These are phyloP conservation scores for Panthera leo DNA, from an alignment of 2,113 vertebrate genomes.

Conservation along the genomic window DNA sequence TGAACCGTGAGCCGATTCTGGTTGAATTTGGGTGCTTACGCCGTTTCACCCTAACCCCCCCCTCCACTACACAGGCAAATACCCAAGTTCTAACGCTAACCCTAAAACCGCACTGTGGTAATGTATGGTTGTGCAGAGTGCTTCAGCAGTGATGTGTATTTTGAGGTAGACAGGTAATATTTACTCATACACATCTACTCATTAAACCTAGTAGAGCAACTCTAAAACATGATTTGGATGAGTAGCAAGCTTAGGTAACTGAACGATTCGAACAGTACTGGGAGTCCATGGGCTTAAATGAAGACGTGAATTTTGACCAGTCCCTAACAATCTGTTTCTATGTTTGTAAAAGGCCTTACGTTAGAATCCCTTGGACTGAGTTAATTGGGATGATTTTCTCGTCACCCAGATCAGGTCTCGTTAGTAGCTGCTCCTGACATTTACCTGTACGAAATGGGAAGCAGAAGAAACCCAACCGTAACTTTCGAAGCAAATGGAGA, in stretches of 20 bases:
- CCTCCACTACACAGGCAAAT: conserved; percentile 59
- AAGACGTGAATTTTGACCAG: background rate
- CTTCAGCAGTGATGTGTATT: conserved; percentile 72
- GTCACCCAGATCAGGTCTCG: background rate
- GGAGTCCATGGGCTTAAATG: background rate
- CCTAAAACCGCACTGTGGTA: conserved; percentile 31
- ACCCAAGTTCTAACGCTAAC: conserved; percentile 42
- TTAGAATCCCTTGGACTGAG: background rate
- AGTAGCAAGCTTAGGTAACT: conserved; percentile 37
- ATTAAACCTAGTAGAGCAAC: conserved; percentile 52
- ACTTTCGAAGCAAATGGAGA: background rate
- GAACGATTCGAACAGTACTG: background rate
- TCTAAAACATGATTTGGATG: conserved; percentile 57
- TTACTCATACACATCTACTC: conserved; percentile 49
- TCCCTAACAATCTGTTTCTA: background rate
- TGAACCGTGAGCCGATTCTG: conserved; percentile 49
- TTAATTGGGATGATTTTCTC: background rate
- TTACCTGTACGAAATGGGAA: background rate
- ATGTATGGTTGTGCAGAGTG: conserved; percentile 43
- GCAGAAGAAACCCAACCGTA: background rate
- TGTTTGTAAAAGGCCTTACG: background rate
- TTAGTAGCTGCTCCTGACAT: background rate
- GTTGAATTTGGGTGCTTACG: conserved; percentile 23
- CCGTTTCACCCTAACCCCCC: conserved; percentile 61
- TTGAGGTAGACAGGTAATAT: conserved; percentile 85